Evolutionary conservation across 2,888 invertebrate species (phyloP).

Genomic region (Crocallis elinguaria): DNA sequence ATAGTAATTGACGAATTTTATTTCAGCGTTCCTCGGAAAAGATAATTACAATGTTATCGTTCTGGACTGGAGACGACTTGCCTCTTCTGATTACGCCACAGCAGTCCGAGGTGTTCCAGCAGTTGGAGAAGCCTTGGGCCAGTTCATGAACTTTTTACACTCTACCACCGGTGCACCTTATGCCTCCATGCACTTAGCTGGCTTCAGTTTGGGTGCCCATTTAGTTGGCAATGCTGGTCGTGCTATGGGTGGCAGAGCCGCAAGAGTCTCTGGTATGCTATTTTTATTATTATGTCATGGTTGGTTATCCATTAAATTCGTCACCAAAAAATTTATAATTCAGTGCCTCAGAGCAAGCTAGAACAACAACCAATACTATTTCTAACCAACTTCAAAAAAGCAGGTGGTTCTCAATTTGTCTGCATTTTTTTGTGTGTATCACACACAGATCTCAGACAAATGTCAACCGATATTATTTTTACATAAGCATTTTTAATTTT

Average conservation of each 20-base stretch:
- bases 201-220: slow-evolving; percentile 80
- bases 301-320: too few relatives aligned
- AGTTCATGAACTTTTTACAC: slow-evolving; percentile 65
- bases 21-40: slow-evolving; percentile 57
- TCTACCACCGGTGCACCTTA: slow-evolving; percentile 54
- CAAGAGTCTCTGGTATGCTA: slow-evolving; percentile 66
- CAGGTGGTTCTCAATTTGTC: too few relatives aligned
- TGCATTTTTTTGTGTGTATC: too few relatives aligned
- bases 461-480: too few relatives aligned
- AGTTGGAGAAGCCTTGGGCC: slow-evolving; percentile 68
- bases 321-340: too few relatives aligned
- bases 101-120: slow-evolving; percentile 64
- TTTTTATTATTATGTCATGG: neutral
- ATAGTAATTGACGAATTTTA: neutral
- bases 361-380: too few relatives aligned
- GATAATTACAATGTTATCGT: slow-evolving; percentile 68
- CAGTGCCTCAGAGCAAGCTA: too few relatives aligned
- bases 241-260: slow-evolving; percentile 58
- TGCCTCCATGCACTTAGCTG: slow-evolving; percentile 67
- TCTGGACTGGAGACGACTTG: slow-evolving; percentile 69
- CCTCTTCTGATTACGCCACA: slow-evolving; percentile 54
- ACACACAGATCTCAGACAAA: too few relatives aligned
- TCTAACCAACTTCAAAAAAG: too few relatives aligned
- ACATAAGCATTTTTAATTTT: too few relatives aligned
- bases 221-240: slow-evolving; percentile 72